Evolutionary conservation across 1,140 invertebrate species (phyloP).

Genomic region (Papilio helenus): DNA sequence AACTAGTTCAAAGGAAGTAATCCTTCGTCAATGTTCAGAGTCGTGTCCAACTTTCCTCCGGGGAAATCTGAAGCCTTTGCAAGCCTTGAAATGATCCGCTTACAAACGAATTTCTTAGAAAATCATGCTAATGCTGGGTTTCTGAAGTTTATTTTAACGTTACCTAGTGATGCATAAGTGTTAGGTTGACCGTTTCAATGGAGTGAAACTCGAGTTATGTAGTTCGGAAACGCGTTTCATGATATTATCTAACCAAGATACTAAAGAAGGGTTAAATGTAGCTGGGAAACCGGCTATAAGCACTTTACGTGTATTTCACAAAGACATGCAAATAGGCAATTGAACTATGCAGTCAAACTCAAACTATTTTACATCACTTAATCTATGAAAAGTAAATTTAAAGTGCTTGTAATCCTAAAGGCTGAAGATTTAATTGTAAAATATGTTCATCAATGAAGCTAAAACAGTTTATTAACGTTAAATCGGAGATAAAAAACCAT

Average conservation of each 20-base stretch:
- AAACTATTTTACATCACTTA: neutral
- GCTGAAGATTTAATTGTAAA: neutral
- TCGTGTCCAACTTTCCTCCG: neutral
- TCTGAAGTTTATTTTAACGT: too few relatives aligned
- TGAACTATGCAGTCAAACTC: neutral
- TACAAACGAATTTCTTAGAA: constrained; percentile 25
- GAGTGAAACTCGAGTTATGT: too few relatives aligned
- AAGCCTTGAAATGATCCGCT: constrained; percentile 32
- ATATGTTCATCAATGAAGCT: neutral
- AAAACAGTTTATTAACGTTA: neutral
- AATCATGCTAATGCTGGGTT: constrained; percentile 6
- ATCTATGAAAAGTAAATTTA: too few relatives aligned
- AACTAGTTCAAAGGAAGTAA: neutral
- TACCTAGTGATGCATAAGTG: too few relatives aligned
- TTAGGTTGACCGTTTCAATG: too few relatives aligned
- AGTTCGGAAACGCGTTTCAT: too few relatives aligned
- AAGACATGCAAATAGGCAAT: constrained; percentile 30
- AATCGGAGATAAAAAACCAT: neutral
- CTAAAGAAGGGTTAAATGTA: too few relatives aligned
- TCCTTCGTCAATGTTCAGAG: constrained; percentile 13
- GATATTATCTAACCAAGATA: too few relatives aligned
- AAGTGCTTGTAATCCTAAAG: too few relatives aligned
- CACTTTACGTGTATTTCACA: constrained; percentile 5
- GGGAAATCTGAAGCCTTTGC: constrained; percentile 33
- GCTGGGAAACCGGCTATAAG: too few relatives aligned